Evolutionary conservation across 2,888 invertebrate species (phyloP).

Genomic region (Synanthedon formicaeformis): DNA sequence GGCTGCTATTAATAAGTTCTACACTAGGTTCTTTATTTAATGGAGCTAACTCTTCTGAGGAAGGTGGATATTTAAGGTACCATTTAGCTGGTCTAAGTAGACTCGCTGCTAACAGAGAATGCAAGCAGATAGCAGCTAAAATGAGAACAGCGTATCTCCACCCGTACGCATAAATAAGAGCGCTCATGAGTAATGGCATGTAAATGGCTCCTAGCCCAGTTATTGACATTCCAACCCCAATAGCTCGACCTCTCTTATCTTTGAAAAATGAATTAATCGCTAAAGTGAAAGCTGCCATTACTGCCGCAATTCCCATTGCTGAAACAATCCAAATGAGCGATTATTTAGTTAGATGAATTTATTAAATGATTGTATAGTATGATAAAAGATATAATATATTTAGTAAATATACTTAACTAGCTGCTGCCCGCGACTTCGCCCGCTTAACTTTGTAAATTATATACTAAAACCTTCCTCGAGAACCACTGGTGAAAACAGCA

Average conservation of each 20-base stretch:
- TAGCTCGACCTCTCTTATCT: constrained; percentile 72
- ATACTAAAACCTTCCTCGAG: too few relatives aligned
- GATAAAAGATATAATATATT: too few relatives aligned
- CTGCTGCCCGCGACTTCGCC: too few relatives aligned
- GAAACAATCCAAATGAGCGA: constrained; percentile 20
- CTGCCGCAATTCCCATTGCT: constrained; percentile 74
- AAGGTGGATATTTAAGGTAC: constrained; percentile 63
- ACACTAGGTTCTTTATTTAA: constrained; percentile 34
- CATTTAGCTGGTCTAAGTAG: constrained; percentile 77
- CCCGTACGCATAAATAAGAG: constrained; percentile 67
- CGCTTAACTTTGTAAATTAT: too few relatives aligned
- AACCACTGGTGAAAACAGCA: too few relatives aligned
- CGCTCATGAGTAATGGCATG: constrained; percentile 73
- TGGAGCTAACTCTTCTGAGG: constrained; percentile 39
- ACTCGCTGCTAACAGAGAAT: constrained; percentile 70
- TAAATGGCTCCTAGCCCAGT: constrained; percentile 76
- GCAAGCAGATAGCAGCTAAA: constrained; percentile 71
- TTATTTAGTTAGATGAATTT: neutral
- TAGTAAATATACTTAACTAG: too few relatives aligned
- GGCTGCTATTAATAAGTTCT: constrained; percentile 40
- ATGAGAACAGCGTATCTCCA: constrained; percentile 74
- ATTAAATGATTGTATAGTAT: too few relatives aligned
- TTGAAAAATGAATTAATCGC: constrained; percentile 76
- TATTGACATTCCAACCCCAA: constrained; percentile 73
- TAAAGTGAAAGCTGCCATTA: constrained; percentile 72